These are phyloP conservation scores for Ptilodon capucinus DNA, from an alignment of 2,888 invertebrate genomes.

Conservation along the genomic window DNA sequence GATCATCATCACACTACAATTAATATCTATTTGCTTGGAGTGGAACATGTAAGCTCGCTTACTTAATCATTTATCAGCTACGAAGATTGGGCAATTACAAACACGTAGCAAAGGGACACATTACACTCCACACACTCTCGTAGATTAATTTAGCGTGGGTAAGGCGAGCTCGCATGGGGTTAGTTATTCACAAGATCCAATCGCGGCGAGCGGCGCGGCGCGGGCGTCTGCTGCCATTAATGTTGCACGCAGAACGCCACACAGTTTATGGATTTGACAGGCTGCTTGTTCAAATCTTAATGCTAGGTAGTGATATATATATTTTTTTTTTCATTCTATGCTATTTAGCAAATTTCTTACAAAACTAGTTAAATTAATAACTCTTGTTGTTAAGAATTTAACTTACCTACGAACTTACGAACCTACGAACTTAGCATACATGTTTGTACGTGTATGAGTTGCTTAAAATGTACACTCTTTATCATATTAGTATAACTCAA, in stretches of 20 bases:
- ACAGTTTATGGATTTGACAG: conserved; percentile 21
- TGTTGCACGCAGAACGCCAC: conserved; percentile 50
- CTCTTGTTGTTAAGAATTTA: no score
- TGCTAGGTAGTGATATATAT: no score
- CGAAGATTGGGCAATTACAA: conserved; percentile 29
- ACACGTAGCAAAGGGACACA: conserved; percentile 29
- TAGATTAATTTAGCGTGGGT: conserved; percentile 47
- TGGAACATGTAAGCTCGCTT: not conserved
- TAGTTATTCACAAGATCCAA: conserved; percentile 61
- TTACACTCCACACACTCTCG: conserved; percentile 37
- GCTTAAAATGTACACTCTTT: no score
- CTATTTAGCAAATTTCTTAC: no score
- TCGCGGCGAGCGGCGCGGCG: conserved; percentile 50
- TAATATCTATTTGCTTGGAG: no score
- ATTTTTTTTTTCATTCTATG: no score
- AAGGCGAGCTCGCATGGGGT: conserved; percentile 38
- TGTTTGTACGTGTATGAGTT: no score
- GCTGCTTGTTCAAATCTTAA: conserved; percentile 4
- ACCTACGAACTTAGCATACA: no score
- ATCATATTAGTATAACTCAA: no score
- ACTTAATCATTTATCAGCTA: not conserved
- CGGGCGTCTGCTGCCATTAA: conserved; percentile 56
- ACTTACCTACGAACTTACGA: no score
- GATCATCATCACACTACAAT: no score
- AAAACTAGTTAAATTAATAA: no score